phyloP scores from a whole-genome alignment of 2,888 invertebrate species.

The Drosophila atripex region DNA sequence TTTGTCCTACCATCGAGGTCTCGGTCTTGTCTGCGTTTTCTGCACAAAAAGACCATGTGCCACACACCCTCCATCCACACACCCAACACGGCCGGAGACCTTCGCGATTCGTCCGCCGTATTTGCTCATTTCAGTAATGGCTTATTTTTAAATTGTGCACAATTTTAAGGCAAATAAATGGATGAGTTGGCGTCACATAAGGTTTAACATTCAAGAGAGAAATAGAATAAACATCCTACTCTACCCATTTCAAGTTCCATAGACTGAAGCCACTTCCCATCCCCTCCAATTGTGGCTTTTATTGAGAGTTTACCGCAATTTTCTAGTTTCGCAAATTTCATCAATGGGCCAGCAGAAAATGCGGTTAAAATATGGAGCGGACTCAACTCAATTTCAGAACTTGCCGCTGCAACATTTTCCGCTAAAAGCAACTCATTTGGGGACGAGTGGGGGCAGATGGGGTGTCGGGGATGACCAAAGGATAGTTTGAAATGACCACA shows the following conservation, averaged over 20 bases:
- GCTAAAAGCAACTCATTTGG: constrained; percentile 68
- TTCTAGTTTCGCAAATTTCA: constrained; percentile 40
- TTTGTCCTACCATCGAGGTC: constrained; percentile 61
- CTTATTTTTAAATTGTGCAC: constrained; percentile 39
- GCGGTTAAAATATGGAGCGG: constrained; percentile 37
- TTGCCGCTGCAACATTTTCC: constrained; percentile 53
- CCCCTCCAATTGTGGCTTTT: constrained; percentile 18
- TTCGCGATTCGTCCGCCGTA: constrained; percentile 28
- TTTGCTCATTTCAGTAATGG: constrained; percentile 51
- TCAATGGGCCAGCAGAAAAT: constrained; percentile 26
- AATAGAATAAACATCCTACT: background rate
- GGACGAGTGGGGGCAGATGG: background rate
- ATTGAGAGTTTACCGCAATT: constrained; percentile 41
- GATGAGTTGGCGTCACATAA: background rate
- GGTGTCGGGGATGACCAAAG: constrained; percentile 43
- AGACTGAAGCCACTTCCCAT: background rate
- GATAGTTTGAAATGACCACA: constrained; percentile 65
- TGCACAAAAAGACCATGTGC: constrained; percentile 21
- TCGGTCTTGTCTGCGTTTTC: constrained; percentile 20
- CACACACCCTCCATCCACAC: constrained; percentile 1
- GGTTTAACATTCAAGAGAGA: background rate
- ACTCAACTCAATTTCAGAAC: constrained; percentile 56
- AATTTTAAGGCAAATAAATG: constrained; percentile 30
- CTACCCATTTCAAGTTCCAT: constrained; percentile 5
- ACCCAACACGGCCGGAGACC: background rate